A percentile compares a stretch with the other conserved stretches of the same genome.
Conservation (phyloP, 2,113 vertebrate genomes). For the Genyomyrus donnyi region DNA sequence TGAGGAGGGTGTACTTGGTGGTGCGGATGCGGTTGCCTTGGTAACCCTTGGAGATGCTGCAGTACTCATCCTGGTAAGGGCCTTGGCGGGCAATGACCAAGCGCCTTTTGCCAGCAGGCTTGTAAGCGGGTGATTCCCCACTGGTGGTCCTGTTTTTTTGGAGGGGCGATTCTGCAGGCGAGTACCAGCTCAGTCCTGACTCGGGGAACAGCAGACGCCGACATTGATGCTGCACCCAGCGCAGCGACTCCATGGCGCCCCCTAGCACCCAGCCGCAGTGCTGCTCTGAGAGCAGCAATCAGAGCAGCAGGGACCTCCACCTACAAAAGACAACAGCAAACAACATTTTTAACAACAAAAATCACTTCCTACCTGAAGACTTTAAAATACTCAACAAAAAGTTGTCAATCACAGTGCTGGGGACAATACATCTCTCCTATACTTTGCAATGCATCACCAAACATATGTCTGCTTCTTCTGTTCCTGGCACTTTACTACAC, state of each 20-base stretch:
- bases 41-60: conserved; percentile 63
- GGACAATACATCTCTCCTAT: neutral
- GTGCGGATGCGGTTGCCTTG: conserved; percentile 81
- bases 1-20: conserved; percentile 83
- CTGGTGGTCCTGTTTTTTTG: conserved; percentile 33
- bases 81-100: conserved; percentile 66
- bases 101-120: conserved; percentile 57
- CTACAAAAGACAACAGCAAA: neutral
- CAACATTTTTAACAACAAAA: neutral
- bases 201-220: conserved; percentile 46
- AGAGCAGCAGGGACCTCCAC: neutral
- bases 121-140: conserved; percentile 33
- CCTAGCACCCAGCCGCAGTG: neutral
- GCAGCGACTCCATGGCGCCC: conserved; percentile 62
- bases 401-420: neutral
- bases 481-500: neutral
- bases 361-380: neutral
- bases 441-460: neutral
- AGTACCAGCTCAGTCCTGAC: conserved; percentile 41
- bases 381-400: neutral
- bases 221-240: conserved; percentile 65
- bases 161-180: conserved; percentile 23
- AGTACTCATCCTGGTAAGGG: conserved; percentile 67
- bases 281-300: neutral
- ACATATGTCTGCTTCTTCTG: neutral